A percentile compares a stretch with the other conserved stretches of the same genome.
Conservation (phyloP, 2,113 vertebrate genomes). For the Emydura subglobosa region DNA sequence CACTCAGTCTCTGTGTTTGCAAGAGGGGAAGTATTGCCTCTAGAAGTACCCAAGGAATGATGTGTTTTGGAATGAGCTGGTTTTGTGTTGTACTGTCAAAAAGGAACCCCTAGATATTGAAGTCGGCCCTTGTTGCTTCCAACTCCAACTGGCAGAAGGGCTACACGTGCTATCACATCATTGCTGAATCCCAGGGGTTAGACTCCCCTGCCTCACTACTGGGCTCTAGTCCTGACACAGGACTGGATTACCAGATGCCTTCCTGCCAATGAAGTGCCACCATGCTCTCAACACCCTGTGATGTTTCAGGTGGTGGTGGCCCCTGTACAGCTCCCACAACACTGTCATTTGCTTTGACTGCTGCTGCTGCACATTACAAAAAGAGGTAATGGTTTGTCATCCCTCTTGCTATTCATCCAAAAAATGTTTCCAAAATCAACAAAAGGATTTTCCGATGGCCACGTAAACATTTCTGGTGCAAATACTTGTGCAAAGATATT, state of each 20-base stretch:
- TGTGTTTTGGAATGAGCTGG: too few species aligned
- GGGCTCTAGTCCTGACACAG: slow-evolving; percentile 18
- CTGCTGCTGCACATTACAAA: slow-evolving; percentile 22
- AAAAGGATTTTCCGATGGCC: not conserved
- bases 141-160: too few species aligned
- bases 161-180: not conserved
- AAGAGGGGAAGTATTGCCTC: too few species aligned
- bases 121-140: too few species aligned
- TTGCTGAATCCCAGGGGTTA: not conserved
- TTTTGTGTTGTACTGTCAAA: too few species aligned
- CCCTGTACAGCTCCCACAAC: not conserved
- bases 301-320: not conserved
- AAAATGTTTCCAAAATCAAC: slow-evolving; percentile 62
- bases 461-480: slow-evolving; percentile 36
- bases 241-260: slow-evolving; percentile 1
- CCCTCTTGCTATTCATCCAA: slow-evolving; percentile 24
- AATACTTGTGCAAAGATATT: slow-evolving; percentile 53
- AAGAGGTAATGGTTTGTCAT: slow-evolving; percentile 46
- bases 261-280: not conserved
- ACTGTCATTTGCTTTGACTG: not conserved
- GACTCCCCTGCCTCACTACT: not conserved
- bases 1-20: too few species aligned
- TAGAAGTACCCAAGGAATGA: too few species aligned
- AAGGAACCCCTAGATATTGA: too few species aligned
- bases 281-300: slow-evolving; percentile 11